Evolutionary conservation across 2,113 vertebrate genomes (phyloP).

Genomic region (Mobula hypostoma): DNA sequence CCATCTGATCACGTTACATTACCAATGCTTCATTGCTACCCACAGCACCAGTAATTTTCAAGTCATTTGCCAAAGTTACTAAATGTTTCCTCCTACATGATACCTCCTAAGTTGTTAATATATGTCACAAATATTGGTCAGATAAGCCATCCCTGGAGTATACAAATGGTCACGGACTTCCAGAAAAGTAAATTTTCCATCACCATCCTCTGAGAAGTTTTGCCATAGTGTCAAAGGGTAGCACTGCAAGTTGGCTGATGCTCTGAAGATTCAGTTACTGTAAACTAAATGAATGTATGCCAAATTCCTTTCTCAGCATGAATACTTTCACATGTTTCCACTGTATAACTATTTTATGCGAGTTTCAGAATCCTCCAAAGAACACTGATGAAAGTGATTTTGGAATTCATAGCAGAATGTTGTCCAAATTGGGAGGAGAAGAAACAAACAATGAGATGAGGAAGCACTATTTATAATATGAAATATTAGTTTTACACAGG

Average conservation of each 20-base stretch:
- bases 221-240: not conserved
- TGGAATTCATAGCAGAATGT: not conserved
- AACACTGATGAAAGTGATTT: not conserved
- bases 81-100: too few species aligned
- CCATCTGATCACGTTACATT: too few species aligned
- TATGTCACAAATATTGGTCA: too few species aligned
- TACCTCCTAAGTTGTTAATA: too few species aligned
- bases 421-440: too few species aligned
- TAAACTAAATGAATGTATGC: not conserved
- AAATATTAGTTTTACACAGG: not conserved
- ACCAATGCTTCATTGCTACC: too few species aligned
- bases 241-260: not conserved
- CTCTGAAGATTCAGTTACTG: not conserved
- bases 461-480: not conserved
- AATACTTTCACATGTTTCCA: not conserved
- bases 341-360: constrained; percentile 11
- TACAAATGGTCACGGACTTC: too few species aligned
- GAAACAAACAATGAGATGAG: not conserved
- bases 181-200: too few species aligned
- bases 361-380: not conserved
- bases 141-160: too few species aligned
- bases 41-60: too few species aligned
- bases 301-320: not conserved
- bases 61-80: too few species aligned
- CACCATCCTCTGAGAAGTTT: not conserved